phyloP scores from a whole-genome alignment of 1,140 invertebrate genomes.

The Nomia melanderi region DNA sequence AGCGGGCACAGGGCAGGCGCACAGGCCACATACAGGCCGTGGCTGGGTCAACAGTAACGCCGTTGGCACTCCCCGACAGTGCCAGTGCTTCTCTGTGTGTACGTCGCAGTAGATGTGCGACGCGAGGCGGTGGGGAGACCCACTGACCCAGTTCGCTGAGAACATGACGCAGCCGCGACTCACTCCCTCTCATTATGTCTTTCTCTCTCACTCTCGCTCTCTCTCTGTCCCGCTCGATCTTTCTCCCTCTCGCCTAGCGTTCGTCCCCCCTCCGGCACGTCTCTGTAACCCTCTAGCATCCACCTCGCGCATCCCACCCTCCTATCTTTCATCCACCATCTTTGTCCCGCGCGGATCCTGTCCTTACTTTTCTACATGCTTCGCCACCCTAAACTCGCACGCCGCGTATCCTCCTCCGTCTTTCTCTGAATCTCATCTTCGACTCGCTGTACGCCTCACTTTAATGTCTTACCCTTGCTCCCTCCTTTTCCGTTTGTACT shows the following conservation, averaged over 20 bases:
- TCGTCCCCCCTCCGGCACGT: neutral
- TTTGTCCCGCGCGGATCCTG: slow-evolving; percentile 38
- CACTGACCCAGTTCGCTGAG: slow-evolving; percentile 80
- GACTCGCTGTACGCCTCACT: slow-evolving; percentile 21
- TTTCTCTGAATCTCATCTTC: slow-evolving; percentile 8
- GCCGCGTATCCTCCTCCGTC: slow-evolving; percentile 9
- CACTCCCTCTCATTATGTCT: slow-evolving; percentile 68
- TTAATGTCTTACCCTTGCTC: slow-evolving; percentile 26
- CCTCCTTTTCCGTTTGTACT: slow-evolving; percentile 11
- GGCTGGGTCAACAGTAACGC: slow-evolving; percentile 80
- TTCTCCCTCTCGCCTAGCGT: slow-evolving; percentile 3
- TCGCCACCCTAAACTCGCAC: slow-evolving; percentile 46
- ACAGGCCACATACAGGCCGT: slow-evolving; percentile 64
- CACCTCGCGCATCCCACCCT: slow-evolving; percentile 35
- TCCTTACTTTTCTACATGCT: slow-evolving; percentile 29
- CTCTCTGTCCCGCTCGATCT: neutral
- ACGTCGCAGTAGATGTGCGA: slow-evolving; percentile 59
- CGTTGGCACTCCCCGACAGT: slow-evolving; percentile 77
- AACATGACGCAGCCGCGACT: slow-evolving; percentile 80
- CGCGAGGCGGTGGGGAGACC: slow-evolving; percentile 75
- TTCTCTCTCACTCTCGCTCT: slow-evolving; percentile 58
- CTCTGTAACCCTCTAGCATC: slow-evolving; percentile 4
- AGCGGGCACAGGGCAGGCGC: slow-evolving; percentile 56
- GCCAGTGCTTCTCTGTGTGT: slow-evolving; percentile 59
- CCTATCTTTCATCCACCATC: slow-evolving; percentile 14